Base-by-base conservation (phyloP, 2,888 invertebrate species). In the Catocala sponsa region DNA sequence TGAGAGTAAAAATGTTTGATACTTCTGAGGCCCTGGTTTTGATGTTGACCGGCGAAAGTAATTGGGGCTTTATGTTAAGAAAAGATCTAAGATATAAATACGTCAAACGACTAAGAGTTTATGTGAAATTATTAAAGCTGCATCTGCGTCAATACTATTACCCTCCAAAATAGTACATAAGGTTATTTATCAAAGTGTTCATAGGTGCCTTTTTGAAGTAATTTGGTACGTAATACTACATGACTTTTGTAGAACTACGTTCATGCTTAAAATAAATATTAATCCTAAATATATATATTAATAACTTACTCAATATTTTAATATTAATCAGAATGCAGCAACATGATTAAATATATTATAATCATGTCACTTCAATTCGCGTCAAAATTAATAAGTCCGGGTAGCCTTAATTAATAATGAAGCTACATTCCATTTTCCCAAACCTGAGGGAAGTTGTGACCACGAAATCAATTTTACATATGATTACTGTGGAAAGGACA, bases 381-480 rank as follows among this genome's bases (percentile, higher is more conserved):
- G 7, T 35, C 48, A 51, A 44, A 51, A 38, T 51, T 51, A 51
- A 38, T 51, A 43, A 50, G 42, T 13, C 49, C 32, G 43, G 50
- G 44, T 10, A 43, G 10, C 57, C 50, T 38, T 25, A 53, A 53
- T 42, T 32, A 49, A 52, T 42, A 41, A 52, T n/a, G 9, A 10
- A 51, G 4, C 25, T n/a, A 52, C 38, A 25, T 44, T 44, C 33
- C 11, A 55, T 7, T 12, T 38, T 38, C 46, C 0, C 49, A 55
- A 55, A 54, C 11, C 44, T n/a, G 13, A 13, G 10, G 33, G 46
- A 55, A 38, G 44, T 51, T 41, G 12, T 13, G 9, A 54, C 60
- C 52, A 47, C 59, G 48, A 58, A 75, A 79, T 77, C 70, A 70
- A 70, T 72, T 78, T 70, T 63, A 70, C 72, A 67, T 65, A 72